A percentile compares a stretch with the other conserved stretches of the same genome.
phyloP scores from a whole-genome alignment of 2,888 invertebrate species.

The Caenorhabditis parvicauda region DNA sequence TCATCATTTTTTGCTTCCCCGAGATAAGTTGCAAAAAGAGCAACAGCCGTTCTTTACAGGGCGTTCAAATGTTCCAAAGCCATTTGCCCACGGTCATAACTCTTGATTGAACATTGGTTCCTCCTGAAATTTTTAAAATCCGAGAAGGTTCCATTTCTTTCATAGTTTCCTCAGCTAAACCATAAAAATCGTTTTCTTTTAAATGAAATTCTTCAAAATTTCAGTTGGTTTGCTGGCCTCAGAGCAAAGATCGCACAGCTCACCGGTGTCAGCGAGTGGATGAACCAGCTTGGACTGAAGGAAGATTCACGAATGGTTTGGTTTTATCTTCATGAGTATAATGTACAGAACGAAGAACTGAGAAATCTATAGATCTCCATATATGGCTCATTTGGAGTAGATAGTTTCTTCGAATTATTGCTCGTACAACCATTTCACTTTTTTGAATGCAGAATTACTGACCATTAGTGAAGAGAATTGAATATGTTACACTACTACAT shows the following conservation, averaged over 20 bases:
- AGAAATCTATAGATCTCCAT: constrained; percentile 8
- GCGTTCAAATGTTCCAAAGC: no score
- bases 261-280: constrained; percentile 45
- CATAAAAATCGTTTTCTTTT: background rate
- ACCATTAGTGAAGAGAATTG: background rate
- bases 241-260: constrained; percentile 41
- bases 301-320: constrained; percentile 26
- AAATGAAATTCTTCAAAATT: constrained; percentile 14
- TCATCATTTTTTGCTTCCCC: constrained; percentile 4
- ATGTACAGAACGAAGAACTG: constrained; percentile 1
- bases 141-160: background rate
- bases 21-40: no score
- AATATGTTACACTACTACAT: no score
- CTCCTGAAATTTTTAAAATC: no score
- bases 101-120: no score
- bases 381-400: constrained; percentile 14
- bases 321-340: background rate
- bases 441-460: background rate
- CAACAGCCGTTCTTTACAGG: no score
- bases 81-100: no score
- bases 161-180: background rate
- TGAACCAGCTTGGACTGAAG: constrained; percentile 41
- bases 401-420: constrained; percentile 10
- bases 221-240: constrained; percentile 52
- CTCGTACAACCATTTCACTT: background rate